Percentiles rank a stretch among this genome's conserved stretches.
These are phyloP conservation scores for Odontamblyopus rebecca DNA, from an alignment of 2,797 vertebrate species.

Conservation along the genomic window DNA sequence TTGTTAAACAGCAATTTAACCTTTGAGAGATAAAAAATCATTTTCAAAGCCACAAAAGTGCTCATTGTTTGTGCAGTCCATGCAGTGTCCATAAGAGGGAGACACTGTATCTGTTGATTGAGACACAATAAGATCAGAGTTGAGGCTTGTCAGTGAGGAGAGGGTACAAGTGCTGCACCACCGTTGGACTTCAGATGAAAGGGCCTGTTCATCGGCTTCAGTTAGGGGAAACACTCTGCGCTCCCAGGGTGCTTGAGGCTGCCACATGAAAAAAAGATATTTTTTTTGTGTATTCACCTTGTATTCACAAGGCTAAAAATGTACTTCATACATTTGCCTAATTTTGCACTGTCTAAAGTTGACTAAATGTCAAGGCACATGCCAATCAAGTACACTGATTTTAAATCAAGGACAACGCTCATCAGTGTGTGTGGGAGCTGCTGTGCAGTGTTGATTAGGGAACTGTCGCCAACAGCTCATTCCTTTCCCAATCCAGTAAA, in stretches of 20 bases:
- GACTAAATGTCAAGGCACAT: not conserved
- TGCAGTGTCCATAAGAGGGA: constrained; percentile 53
- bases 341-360: not conserved
- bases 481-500: constrained; percentile 58
- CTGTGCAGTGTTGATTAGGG: constrained; percentile 48
- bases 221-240: constrained; percentile 54
- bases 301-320: not conserved
- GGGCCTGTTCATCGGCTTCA: constrained; percentile 29
- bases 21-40: too few relatives aligned
- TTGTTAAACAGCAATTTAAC: constrained; percentile 1
- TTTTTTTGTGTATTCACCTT: not conserved
- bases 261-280: not conserved
- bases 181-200: constrained; percentile 24
- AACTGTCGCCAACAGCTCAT: constrained; percentile 37
- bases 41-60: constrained; percentile 3
- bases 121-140: constrained; percentile 16
- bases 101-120: constrained; percentile 24
- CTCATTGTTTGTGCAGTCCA: constrained; percentile 4
- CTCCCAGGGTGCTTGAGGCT: constrained; percentile 58
- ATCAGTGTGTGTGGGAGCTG: constrained; percentile 33
- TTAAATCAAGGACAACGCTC: constrained; percentile 15
- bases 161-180: constrained; percentile 2
- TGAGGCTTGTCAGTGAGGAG: constrained; percentile 31
- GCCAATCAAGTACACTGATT: constrained; percentile 2
- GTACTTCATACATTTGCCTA: not conserved